A percentile compares a stretch with the other conserved stretches of the same genome.
Conservation (phyloP, 2,797 vertebrate genomes). For the Pampus argenteus region DNA sequence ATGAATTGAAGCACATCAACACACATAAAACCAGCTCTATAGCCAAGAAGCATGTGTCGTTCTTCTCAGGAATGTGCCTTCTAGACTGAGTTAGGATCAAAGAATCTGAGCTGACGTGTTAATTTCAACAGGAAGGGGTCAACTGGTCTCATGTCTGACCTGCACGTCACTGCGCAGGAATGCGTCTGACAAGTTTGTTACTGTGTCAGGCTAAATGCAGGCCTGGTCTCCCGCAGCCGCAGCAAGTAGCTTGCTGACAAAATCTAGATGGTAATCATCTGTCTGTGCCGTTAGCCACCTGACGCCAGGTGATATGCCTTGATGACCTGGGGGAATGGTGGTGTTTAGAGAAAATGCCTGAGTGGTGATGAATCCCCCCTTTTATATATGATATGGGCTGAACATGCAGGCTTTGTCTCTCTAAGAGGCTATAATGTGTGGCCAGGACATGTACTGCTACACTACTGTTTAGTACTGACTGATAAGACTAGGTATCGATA, state of each 20-base stretch:
- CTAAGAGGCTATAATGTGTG: background rate
- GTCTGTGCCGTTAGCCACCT: slow-evolving; percentile 27
- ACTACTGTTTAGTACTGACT: background rate
- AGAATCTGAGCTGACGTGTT: slow-evolving; percentile 19
- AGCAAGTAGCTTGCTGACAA: slow-evolving; percentile 49
- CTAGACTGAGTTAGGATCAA: slow-evolving; percentile 22
- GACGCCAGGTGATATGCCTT: slow-evolving; percentile 35
- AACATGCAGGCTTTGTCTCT: slow-evolving; percentile 11
- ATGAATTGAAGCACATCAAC: no score
- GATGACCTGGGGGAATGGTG: slow-evolving; percentile 39
- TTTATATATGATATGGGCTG: background rate
- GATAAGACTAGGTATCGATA: no score
- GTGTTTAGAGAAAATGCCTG: slow-evolving; percentile 25
- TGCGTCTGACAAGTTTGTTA: slow-evolving; percentile 25
- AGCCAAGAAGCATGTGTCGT: slow-evolving; percentile 8
- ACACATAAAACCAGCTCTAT: no score
- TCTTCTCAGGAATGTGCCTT: slow-evolving; percentile 34
- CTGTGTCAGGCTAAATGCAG: slow-evolving; percentile 43
- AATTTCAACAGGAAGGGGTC: slow-evolving; percentile 16
- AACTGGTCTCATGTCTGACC: slow-evolving; percentile 39
- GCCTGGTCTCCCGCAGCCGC: slow-evolving; percentile 6
- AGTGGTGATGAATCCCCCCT: slow-evolving; percentile 1
- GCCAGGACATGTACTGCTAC: background rate
- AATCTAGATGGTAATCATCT: slow-evolving; percentile 62
- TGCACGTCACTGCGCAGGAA: slow-evolving; percentile 53